phyloP scores from a whole-genome alignment of 2,113 vertebrate genomes.

The Platichthys stellatus region DNA sequence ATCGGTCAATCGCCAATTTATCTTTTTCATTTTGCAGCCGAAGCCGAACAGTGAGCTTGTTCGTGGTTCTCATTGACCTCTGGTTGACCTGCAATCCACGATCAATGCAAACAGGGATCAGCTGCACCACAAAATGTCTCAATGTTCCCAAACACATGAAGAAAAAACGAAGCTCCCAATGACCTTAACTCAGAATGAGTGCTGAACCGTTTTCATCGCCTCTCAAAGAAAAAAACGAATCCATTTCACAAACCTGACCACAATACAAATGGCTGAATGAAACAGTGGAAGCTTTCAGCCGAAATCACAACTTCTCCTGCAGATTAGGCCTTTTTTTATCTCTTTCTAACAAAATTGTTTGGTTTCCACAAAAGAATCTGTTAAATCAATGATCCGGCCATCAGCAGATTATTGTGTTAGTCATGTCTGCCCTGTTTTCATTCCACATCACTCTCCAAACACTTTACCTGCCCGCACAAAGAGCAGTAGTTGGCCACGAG shows the following conservation, averaged over 20 bases:
- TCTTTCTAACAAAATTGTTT: conserved; percentile 40
- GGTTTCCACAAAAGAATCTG: conserved; percentile 31
- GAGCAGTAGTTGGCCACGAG: conserved; percentile 60
- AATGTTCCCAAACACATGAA: conserved; percentile 27
- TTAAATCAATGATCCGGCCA: conserved; percentile 53
- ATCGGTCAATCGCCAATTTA: too few relatives aligned
- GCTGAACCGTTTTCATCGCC: conserved; percentile 46
- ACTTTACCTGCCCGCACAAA: conserved; percentile 69
- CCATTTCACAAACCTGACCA: conserved; percentile 51
- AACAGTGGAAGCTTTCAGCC: conserved; percentile 20
- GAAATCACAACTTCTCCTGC: conserved; percentile 45
- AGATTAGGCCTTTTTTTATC: conserved; percentile 5
- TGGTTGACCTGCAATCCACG: background rate
- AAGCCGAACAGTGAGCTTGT: too few relatives aligned
- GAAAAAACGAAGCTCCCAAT: conserved; percentile 32
- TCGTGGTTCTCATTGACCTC: too few relatives aligned
- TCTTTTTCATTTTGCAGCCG: too few relatives aligned
- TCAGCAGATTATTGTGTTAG: conserved; percentile 55
- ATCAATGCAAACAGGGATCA: conserved; percentile 10
- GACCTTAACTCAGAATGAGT: conserved; percentile 37
- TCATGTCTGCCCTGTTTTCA: conserved; percentile 52
- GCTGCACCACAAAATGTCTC: conserved; percentile 19
- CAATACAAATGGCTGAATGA: conserved; percentile 58
- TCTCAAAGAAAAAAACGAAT: conserved; percentile 59
- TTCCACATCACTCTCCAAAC: conserved; percentile 50